A percentile compares a stretch with the other conserved stretches of the same genome.
Evolutionary conservation across 2,888 invertebrate species (phyloP).

Genomic region (Laspeyria flexula): DNA sequence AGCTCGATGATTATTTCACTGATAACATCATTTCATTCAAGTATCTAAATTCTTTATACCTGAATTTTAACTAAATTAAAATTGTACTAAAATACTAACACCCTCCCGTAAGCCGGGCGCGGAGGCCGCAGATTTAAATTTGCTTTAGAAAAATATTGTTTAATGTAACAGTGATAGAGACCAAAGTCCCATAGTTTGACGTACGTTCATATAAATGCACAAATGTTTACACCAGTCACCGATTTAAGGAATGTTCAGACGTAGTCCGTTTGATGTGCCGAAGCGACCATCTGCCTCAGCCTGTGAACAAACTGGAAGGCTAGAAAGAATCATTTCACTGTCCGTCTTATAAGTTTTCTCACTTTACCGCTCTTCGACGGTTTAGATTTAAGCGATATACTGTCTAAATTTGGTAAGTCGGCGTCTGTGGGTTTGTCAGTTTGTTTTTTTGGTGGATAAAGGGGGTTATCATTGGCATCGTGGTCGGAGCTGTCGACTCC

Average conservation of each 20-base stretch:
- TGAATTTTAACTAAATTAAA: conserved; percentile 74
- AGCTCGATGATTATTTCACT: conserved; percentile 46
- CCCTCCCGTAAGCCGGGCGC: conserved; percentile 48
- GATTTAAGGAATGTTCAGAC: conserved; percentile 66
- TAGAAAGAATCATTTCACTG: conserved; percentile 81
- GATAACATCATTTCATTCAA: conserved; percentile 54
- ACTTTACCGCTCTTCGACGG: conserved; percentile 67
- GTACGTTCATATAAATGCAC: conserved; percentile 66
- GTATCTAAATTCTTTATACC: conserved; percentile 61
- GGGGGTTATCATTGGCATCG: conserved; percentile 72
- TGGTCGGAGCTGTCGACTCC: conserved; percentile 75
- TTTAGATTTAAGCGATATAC: conserved; percentile 69
- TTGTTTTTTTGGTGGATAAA: conserved; percentile 34
- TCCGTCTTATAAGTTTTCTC: conserved; percentile 70
- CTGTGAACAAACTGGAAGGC: conserved; percentile 78
- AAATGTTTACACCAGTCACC: conserved; percentile 68
- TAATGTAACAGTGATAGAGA: conserved; percentile 33
- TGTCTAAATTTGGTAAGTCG: conserved; percentile 72
- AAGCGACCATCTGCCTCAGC: conserved; percentile 59
- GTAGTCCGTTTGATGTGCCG: conserved; percentile 45
- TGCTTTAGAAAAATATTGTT: conserved; percentile 65
- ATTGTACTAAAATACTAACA: conserved; percentile 80
- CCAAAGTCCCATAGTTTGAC: conserved; percentile 40
- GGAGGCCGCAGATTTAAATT: conserved; percentile 52
- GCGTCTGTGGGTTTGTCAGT: conserved; percentile 49